Base-by-base conservation (phyloP, 2,797 vertebrate species). In the Fringilla coelebs region DNA sequence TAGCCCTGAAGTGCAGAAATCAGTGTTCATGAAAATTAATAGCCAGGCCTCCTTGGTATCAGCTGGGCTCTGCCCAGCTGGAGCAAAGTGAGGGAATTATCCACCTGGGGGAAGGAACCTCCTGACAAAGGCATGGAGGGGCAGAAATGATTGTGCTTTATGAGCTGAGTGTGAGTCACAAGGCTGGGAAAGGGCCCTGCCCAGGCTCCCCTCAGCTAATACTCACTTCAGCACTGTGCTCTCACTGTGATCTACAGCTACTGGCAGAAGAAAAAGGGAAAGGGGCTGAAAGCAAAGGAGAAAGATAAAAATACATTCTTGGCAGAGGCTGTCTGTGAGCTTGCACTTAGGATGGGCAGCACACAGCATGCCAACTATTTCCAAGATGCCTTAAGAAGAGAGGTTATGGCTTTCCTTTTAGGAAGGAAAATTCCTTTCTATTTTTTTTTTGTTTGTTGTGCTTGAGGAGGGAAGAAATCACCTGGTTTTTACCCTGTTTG, bases 291-390 rank as follows among this genome's bases (percentile, higher is more conserved):
- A 88, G 80, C 43, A 75, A 80, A 88, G 67, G 58, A 96, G 66
- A 93, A 90, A 97, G 94, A 96, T 90, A 89, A 94, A 95, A 96
- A 94, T 77, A 83, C 79, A 70, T 85, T 91, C 79, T 75, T 91
- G 81, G 78, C 81, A 82, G 78, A 85, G 66, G 54, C 63, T 73
- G 45, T 8, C 48, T 62, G 57, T 63, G 63, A 79, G 73, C 29
- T 71, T 91, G 81, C 67, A 70, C 74, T 88, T 73, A 89, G 74
- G 89, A 95, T 90, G 88, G 92, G 93, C 66, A 93, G 70, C 49
- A 66, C 0, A 4, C 49, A 58, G 54, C 18, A 40, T 48, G 68
- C 58, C 96, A 89, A 6, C 34, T 66, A 62, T 51, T 89, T 88
- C 49, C 58, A 92, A 95, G 88, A 72, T 89, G 61, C n/a, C 22